Evolutionary conservation across 1,140 invertebrate genomes (phyloP).

Genomic region (Leptopilina clavipes): DNA sequence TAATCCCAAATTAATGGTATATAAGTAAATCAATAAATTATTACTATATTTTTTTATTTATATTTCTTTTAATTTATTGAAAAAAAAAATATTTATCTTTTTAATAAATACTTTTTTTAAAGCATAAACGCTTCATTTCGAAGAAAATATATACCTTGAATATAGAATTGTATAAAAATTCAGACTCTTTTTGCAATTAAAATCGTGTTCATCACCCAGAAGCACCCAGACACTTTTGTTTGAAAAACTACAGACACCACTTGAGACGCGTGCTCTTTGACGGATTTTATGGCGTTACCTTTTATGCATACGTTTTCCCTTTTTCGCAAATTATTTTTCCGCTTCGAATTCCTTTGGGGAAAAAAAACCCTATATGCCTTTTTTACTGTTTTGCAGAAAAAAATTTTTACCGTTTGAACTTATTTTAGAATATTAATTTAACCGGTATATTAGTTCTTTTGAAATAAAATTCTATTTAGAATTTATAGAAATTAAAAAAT

Average conservation of each 20-base stretch:
- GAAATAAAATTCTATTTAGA: no score
- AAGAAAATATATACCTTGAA: background rate
- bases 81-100: no score
- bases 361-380: background rate
- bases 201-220: background rate
- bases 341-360: background rate
- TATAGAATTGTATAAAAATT: background rate
- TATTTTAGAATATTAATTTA: no score
- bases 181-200: background rate
- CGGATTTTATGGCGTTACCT: conserved; percentile 47
- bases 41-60: no score
- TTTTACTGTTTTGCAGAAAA: background rate
- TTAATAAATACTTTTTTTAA: no score
- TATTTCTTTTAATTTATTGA: no score
- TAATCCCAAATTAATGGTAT: no score
- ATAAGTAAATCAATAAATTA: no score
- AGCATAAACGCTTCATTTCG: background rate
- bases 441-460: no score
- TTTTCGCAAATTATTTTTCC: background rate
- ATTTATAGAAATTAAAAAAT: no score
- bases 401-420: no score
- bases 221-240: conserved; percentile 28
- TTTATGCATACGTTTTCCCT: conserved; percentile 31
- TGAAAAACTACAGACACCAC: conserved; percentile 48
- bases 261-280: conserved; percentile 46